phyloP scores from a whole-genome alignment of 1,140 invertebrate genomes.

The Formica selysi region DNA sequence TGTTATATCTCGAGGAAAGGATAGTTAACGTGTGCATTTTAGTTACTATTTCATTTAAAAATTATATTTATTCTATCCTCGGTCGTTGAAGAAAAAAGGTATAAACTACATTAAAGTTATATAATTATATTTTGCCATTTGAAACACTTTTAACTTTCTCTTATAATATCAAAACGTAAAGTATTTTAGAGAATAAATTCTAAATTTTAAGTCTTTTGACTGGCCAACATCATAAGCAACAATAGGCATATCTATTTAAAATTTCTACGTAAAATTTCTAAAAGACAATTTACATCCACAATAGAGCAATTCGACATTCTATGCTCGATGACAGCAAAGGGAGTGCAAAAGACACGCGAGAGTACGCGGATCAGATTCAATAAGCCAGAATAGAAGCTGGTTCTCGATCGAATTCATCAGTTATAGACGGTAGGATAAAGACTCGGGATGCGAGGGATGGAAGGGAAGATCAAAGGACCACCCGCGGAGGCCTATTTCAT shows the following conservation, averaged over 20 bases:
- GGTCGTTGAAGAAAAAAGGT: background rate
- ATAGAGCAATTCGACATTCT: background rate
- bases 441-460: conserved; percentile 13
- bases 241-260: background rate
- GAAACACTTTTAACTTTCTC: background rate
- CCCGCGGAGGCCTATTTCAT: conserved; percentile 49
- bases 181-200: background rate
- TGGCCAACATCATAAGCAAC: background rate
- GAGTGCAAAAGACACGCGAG: conserved; percentile 17
- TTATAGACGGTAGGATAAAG: conserved; percentile 38
- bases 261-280: conserved; percentile 24
- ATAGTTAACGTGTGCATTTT: conserved; percentile 2
- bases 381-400: conserved; percentile 48
- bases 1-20: background rate
- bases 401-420: conserved; percentile 54
- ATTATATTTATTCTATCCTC: background rate
- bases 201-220: background rate
- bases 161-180: background rate
- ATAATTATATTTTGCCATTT: background rate
- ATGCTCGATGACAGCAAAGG: conserved; percentile 22
- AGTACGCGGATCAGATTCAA: conserved; percentile 45
- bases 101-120: background rate
- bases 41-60: background rate
- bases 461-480: conserved; percentile 59
- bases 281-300: background rate